A percentile compares a stretch with the other conserved stretches of the same genome.
Evolutionary conservation across 2,888 invertebrate genomes (phyloP).

Genomic region (Mystacides longicornis): DNA sequence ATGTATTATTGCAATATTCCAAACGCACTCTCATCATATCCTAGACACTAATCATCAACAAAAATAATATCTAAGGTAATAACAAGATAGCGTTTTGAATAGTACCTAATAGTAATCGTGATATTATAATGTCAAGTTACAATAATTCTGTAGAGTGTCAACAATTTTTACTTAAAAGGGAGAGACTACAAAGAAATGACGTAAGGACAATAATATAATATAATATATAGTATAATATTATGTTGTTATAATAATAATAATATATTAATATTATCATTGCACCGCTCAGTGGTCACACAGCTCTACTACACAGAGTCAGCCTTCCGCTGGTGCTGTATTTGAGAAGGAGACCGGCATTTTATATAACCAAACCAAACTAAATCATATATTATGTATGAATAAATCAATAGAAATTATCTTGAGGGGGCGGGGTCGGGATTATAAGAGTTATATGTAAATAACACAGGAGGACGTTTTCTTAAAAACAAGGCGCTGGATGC

Average conservation of each 20-base stretch:
- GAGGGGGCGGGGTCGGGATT: not conserved
- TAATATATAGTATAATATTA: conserved; percentile 6
- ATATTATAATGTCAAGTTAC: no score
- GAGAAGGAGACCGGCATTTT: conserved; percentile 69
- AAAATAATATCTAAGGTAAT: no score
- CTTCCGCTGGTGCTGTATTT: conserved; percentile 78
- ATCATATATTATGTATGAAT: conserved; percentile 12
- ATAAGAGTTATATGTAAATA: no score
- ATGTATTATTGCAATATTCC: no score
- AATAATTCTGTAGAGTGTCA: no score
- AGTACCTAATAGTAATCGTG: no score
- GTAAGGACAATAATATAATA: not conserved
- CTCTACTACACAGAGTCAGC: conserved; percentile 45
- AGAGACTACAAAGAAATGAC: not conserved
- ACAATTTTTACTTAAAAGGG: no score
- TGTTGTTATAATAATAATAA: conserved; percentile 9
- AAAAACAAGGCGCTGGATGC: conserved; percentile 10
- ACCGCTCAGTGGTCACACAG: conserved; percentile 46
- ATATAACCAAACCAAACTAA: conserved; percentile 34
- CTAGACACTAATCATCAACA: no score
- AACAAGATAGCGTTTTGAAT: no score
- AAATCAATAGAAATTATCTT: conserved; percentile 13
- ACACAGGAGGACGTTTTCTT: not conserved
- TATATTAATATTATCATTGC: conserved; percentile 18
- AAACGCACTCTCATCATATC: no score